A percentile compares a stretch with the other conserved stretches of the same genome.
phyloP scores from a whole-genome alignment of 1,140 invertebrate species.

The Listronotus oregonensis region DNA sequence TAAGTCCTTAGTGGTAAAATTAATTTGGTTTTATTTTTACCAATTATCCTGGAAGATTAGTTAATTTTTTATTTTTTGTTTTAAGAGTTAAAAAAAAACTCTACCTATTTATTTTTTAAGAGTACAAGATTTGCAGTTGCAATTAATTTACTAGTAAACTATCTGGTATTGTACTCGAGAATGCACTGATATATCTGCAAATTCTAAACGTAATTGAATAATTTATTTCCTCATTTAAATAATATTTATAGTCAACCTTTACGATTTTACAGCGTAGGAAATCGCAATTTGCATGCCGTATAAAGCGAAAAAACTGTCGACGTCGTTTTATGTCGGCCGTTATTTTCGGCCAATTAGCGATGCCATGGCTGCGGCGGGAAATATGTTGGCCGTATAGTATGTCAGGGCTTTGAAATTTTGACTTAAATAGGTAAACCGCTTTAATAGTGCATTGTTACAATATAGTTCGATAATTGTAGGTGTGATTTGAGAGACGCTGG shows the following conservation, averaged over 20 bases:
- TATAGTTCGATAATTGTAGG: no score
- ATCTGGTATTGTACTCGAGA: slow-evolving; percentile 24
- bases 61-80: no score
- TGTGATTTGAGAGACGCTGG: no score
- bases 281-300: slow-evolving; percentile 36
- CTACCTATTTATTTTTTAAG: no score
- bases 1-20: no score
- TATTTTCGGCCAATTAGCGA: slow-evolving; percentile 24
- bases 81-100: no score
- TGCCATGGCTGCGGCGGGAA: slow-evolving; percentile 2
- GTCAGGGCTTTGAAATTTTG: background rate
- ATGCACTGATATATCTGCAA: slow-evolving; percentile 39
- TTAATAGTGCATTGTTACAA: no score
- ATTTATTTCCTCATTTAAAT: slow-evolving; percentile 44
- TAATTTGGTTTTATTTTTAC: no score
- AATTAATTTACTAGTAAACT: no score
- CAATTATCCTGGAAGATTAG: no score
- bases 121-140: no score
- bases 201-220: slow-evolving; percentile 44
- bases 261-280: slow-evolving; percentile 33
- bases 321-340: slow-evolving; percentile 9
- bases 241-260: slow-evolving; percentile 36
- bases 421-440: no score
- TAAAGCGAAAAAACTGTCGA: slow-evolving; percentile 15
- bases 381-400: background rate